Conservation (phyloP, 1,140 invertebrate genomes). For the Drosophila ercepeae region DNA sequence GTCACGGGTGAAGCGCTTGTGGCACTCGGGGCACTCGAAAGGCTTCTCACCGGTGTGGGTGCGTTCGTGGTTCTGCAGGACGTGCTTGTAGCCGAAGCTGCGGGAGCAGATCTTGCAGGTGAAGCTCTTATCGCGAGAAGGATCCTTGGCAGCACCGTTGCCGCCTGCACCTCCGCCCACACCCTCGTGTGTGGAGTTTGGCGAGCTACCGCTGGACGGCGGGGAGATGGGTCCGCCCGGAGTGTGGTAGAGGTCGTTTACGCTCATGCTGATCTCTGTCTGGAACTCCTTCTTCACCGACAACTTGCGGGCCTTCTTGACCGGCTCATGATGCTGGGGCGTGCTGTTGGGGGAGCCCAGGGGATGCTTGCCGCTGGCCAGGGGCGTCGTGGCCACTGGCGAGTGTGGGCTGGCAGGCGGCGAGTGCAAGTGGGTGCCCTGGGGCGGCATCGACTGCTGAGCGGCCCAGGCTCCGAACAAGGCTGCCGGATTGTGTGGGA, state of each 20-base stretch:
- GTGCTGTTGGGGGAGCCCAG: slow-evolving; percentile 67
- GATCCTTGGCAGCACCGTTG: slow-evolving; percentile 84
- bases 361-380: slow-evolving; percentile 59
- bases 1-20: slow-evolving; percentile 97
- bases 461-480: slow-evolving; percentile 85
- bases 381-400: slow-evolving; percentile 50
- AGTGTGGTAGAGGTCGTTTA: slow-evolving; percentile 78
- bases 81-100: slow-evolving; percentile 97
- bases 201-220: slow-evolving; percentile 85
- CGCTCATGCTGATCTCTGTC: slow-evolving; percentile 66
- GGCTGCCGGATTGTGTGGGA: slow-evolving; percentile 85
- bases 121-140: slow-evolving; percentile 91
- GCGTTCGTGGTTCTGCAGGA: slow-evolving; percentile 97
- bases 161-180: slow-evolving; percentile 42
- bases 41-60: slow-evolving; percentile 99
- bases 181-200: slow-evolving; percentile 82
- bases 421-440: slow-evolving; percentile 74
- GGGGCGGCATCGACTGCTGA: slow-evolving; percentile 67
- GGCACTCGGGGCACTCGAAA: slow-evolving; percentile 97
- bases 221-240: slow-evolving; percentile 84
- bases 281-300: slow-evolving; percentile 83
- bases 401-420: slow-evolving; percentile 78
- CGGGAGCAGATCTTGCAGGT: slow-evolving; percentile 93
- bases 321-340: slow-evolving; percentile 70
- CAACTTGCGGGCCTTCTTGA: slow-evolving; percentile 79